Base-by-base conservation (phyloP, 2,888 invertebrate genomes). In the Apotomis capreana region DNA sequence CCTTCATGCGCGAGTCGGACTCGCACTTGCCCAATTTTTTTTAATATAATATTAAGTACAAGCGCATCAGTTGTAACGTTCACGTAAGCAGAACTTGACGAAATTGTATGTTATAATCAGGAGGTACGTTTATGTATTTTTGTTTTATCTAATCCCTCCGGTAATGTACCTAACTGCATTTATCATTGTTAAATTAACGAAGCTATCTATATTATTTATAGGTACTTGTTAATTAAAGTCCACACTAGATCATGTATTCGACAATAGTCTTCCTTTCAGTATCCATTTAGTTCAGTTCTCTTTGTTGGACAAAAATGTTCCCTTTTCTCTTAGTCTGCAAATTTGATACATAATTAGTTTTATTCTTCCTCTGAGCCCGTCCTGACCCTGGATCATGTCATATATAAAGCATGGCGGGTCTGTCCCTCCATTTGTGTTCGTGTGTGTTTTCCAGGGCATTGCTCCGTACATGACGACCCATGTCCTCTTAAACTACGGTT, bases 81-180 rank as follows among this genome's bases (percentile, higher is more conserved):
- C 26, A 26, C 26, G 26, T 26, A 26, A 26, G 26, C 26, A 26
- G 26, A 26, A 26, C 26, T 2, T 26, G 26, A 26, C 26, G 26
- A 26, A 26, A 26, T 26, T 26, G 26, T 26, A 26, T 26, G 26
- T 26, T 26, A 26, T 26, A 26, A 0, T 15, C 1, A 1, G 15
- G 1, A 26, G 26, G 26, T 26, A 26, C 2, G 26, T 26, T 26
- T 26, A 26, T 26, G 26, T 26, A 26, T 26, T 26, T 44, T 65
- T 65, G 46, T 55, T 65, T 64, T 65, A 65, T 65, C 55, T 65
- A 44, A 36, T 15, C 55, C 4, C 37, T 26, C 4, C 36, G 6
- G 58, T n/a, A 3, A 37, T 10, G 12, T 36, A 57, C 36, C 40
- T 58, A 57, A 57, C 40, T 58, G 40, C n/a, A 5, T 10, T 40